phyloP scores from a whole-genome alignment of 92 coral and sea anemone species.

The Porites cylindrica region DNA sequence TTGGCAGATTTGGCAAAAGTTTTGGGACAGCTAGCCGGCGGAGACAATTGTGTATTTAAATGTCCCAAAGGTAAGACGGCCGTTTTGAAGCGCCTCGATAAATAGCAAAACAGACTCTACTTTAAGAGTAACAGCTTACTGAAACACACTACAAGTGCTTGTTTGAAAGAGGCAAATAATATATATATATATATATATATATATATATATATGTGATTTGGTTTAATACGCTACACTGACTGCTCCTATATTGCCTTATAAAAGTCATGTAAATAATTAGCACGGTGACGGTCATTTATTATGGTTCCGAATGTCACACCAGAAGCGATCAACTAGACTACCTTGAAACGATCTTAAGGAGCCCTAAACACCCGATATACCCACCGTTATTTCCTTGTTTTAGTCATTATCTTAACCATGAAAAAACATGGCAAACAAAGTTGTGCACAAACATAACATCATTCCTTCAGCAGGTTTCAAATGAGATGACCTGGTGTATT shows the following conservation, averaged over 20 bases:
- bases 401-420: no score
- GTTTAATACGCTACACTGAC: no score
- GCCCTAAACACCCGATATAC: no score
- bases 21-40: constrained; percentile 85
- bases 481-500: constrained; percentile 50
- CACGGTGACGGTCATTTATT: neutral
- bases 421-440: neutral
- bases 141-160: no score
- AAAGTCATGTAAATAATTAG: neutral
- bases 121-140: no score
- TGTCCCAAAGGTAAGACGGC: constrained; percentile 75
- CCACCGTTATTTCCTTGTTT: neutral
- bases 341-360: no score
- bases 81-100: neutral
- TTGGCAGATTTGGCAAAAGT: constrained; percentile 87
- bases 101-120: no score
- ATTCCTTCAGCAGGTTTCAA: neutral
- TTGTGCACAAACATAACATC: neutral
- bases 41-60: constrained; percentile 72
- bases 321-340: no score
- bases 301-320: no score
- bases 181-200: no score
- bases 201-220: no score
- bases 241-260: neutral
- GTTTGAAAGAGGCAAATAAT: no score